These are phyloP conservation scores for Apaloderma vittatum DNA, from an alignment of 2,113 vertebrate species.

Conservation along the genomic window DNA sequence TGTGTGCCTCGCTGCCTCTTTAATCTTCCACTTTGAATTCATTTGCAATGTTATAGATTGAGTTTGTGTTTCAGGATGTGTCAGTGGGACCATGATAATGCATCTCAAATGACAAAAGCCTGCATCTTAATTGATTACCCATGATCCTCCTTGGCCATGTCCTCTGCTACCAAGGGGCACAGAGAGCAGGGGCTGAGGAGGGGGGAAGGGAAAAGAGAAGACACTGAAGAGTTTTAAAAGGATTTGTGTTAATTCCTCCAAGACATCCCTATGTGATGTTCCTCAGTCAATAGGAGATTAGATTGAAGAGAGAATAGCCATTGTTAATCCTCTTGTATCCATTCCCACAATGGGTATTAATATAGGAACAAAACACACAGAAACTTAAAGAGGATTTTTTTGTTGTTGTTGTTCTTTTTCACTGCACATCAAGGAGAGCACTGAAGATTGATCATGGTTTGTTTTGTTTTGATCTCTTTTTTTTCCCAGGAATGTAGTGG, in stretches of 20 bases:
- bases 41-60: slow-evolving; percentile 40
- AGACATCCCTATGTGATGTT: slow-evolving; percentile 55
- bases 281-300: slow-evolving; percentile 78
- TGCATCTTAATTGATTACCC: slow-evolving; percentile 67
- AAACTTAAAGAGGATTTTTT: background rate
- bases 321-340: slow-evolving; percentile 65
- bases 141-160: slow-evolving; percentile 33
- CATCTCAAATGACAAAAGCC: slow-evolving; percentile 56
- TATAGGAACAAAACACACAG: background rate
- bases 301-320: slow-evolving; percentile 54
- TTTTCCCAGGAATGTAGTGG: background rate
- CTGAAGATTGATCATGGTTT: background rate
- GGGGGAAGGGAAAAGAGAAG: background rate
- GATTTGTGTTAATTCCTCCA: slow-evolving; percentile 77
- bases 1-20: background rate
- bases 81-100: slow-evolving; percentile 52
- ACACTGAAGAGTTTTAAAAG: slow-evolving; percentile 51
- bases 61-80: slow-evolving; percentile 63
- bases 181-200: background rate
- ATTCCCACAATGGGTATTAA: slow-evolving; percentile 57
- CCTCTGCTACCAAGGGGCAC: background rate
- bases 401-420: background rate
- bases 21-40: slow-evolving; percentile 64
- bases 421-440: background rate
- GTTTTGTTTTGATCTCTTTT: background rate